Base-by-base conservation (phyloP, 2,113 vertebrate species). In the Hippopotamus amphibius region DNA sequence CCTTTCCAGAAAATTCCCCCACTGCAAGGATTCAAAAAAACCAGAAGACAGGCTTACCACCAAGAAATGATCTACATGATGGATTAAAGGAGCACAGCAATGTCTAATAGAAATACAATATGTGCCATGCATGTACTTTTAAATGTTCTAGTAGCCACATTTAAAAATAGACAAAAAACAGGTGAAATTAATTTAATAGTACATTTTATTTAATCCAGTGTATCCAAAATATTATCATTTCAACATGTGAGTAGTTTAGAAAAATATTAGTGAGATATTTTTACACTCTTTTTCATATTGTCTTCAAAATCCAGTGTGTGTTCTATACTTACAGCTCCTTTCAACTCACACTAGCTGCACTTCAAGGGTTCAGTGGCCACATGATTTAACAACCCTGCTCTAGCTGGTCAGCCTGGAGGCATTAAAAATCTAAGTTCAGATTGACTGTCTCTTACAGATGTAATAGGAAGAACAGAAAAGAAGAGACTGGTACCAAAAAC, bases 141-240 rank as follows among this genome's bases (percentile, higher is more conserved):
- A 89, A 86, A 59, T 94, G 57, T 66, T 93, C 48, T 72, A 68
- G 48, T 72, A 80, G 14, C 43, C n/a, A 94, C 30, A 74, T 65
- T 66, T 95, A 65, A 88, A 90, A 95, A 57, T n/a, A 66, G 37
- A 43, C 90, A 89, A 87, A 87, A 59, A 82, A 72, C 6, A 43
- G 14, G 33, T 76, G 13, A 88, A 87, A 37, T 83, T 89, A 43
- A 74, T 69, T 92, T 76, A 95, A 66, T 59, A 95, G 30, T 82
- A 72, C 12, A 50, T 77, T 81, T 84, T 57, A 91, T 90, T 90
- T 71, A 95, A 77, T n/a, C 30, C 24, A 77, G 1, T 93, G 8
- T 97, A 88, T 89, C 55, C 48, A 96, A 90, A 93, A 83, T 71
- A 66, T 33, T 82, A 61, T 81, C 28, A 91, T 81, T 92, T 94